phyloP scores from a whole-genome alignment of 2,113 vertebrate species.

The Brachyistius frenatus region DNA sequence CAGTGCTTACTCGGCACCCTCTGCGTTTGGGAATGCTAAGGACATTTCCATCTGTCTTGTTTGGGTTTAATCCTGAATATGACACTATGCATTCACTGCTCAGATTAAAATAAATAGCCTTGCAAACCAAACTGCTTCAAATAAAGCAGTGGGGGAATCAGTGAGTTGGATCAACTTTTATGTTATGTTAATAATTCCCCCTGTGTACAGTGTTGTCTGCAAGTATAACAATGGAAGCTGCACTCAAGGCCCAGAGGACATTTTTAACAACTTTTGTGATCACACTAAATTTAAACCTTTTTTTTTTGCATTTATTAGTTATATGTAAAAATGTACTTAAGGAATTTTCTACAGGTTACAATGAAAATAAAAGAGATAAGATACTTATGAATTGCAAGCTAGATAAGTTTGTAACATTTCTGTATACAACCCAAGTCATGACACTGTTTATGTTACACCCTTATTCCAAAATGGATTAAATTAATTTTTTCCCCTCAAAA shows the following conservation, averaged over 20 bases:
- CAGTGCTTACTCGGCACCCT: slow-evolving; percentile 25
- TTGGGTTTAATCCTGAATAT: slow-evolving; percentile 45
- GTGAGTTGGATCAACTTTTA: slow-evolving; percentile 40
- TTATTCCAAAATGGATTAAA: too few relatives aligned
- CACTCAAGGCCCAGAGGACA: background rate
- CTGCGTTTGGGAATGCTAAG: slow-evolving; percentile 25
- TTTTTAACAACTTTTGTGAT: too few relatives aligned
- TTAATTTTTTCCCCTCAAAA: too few relatives aligned
- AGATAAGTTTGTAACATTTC: too few relatives aligned
- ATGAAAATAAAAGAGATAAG: too few relatives aligned
- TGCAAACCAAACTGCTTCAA: slow-evolving; percentile 54
- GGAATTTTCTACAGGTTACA: too few relatives aligned
- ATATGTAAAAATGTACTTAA: too few relatives aligned
- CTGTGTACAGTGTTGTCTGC: slow-evolving; percentile 4
- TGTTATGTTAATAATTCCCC: slow-evolving; percentile 34
- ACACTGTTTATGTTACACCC: too few relatives aligned
- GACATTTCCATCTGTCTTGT: slow-evolving; percentile 57
- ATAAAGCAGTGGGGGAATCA: slow-evolving; percentile 16
- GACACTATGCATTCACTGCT: slow-evolving; percentile 20
- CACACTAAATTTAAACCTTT: too few relatives aligned
- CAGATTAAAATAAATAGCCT: slow-evolving; percentile 59
- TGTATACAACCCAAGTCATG: too few relatives aligned
- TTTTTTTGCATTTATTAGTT: too few relatives aligned
- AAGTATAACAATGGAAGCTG: background rate
- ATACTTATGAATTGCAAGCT: too few relatives aligned